These are phyloP conservation scores for Apamea monoglypha DNA, from an alignment of 2,888 invertebrate species.

Conservation along the genomic window DNA sequence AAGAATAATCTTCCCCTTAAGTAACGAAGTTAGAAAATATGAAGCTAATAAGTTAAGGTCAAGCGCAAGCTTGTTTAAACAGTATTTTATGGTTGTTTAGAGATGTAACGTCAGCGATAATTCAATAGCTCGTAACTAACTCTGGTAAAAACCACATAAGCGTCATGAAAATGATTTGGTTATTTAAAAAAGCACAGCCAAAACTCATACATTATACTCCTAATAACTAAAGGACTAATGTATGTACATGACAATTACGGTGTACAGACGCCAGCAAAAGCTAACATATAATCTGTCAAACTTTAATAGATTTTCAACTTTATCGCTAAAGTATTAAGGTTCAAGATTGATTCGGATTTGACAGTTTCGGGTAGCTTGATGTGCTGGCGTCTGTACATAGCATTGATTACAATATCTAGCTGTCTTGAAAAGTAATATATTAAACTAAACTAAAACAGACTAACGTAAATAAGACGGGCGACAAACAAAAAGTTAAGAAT, in stretches of 20 bases:
- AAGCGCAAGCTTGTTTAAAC: background rate
- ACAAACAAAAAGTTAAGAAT: background rate
- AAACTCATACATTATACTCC: too few relatives aligned
- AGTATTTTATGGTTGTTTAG: background rate
- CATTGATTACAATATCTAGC: too few relatives aligned
- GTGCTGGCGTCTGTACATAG: too few relatives aligned
- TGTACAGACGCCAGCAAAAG: too few relatives aligned
- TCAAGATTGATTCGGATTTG: too few relatives aligned
- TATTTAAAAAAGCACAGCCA: too few relatives aligned
- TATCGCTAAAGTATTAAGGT: too few relatives aligned
- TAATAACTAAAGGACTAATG: too few relatives aligned
- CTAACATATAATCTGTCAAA: too few relatives aligned
- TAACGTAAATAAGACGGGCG: background rate
- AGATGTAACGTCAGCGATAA: background rate
- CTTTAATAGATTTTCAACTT: too few relatives aligned
- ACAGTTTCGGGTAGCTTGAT: too few relatives aligned
- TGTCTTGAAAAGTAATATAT: background rate
- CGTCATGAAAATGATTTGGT: background rate
- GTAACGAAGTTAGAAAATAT: conserved; percentile 20
- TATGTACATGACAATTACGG: too few relatives aligned
- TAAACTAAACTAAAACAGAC: background rate
- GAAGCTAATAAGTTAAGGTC: conserved; percentile 28
- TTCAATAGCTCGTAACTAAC: background rate
- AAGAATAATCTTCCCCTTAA: conserved; percentile 33
- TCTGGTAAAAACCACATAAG: background rate